Base-by-base conservation (phyloP, 2,113 vertebrate genomes). In the Corvus hawaiiensis region DNA sequence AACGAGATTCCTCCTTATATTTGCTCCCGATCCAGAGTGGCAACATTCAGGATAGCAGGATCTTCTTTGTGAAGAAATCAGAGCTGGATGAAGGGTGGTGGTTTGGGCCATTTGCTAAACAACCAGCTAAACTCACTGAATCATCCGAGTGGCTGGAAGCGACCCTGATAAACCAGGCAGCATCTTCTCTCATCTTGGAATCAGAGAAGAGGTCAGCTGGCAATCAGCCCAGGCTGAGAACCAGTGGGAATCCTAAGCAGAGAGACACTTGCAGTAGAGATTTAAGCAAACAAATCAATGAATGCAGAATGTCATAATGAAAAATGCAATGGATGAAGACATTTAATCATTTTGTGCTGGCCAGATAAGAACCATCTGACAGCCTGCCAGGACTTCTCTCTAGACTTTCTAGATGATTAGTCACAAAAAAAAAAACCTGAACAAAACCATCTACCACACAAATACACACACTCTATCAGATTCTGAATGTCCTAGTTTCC, bases 251-350 rank as follows among this genome's bases (percentile, higher is more conserved):
- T 85, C 39, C 71, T 37, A 71, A 82, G 56, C 32, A 82, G 54
- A 41, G 43, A 62, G 16, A 61, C 56, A n/a, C 41, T 61, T 35
- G 30, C 46, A 27, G 74, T 7, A 85, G 86, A 87, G 67, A 85
- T 78, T 66, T 61, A 61, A 82, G 83, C 75, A 71, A 94, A 85
- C 52, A 85, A 88, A 92, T 95, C 86, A 82, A 95, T 82, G 89
- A 66, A 24, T 13, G n/a, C 1, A 7, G 75, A 79, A 67, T 7
- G 4, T 92, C 79, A 58, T 49, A 48, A 58, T 44, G 55, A 85
- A 62, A 82, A 90, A 58, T 8, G 52, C 52, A 62, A 63, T 5
- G 66, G 79, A 85, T 82, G 54, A 92, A 85, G 89, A 92, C 86
- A 67, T 54, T 75, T 48, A 90, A 95, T 96, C 74, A 85, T 88